Percentiles rank a stretch among this genome's conserved stretches.
phyloP scores from a whole-genome alignment of 2,113 vertebrate species.

The Amia ocellicauda region DNA sequence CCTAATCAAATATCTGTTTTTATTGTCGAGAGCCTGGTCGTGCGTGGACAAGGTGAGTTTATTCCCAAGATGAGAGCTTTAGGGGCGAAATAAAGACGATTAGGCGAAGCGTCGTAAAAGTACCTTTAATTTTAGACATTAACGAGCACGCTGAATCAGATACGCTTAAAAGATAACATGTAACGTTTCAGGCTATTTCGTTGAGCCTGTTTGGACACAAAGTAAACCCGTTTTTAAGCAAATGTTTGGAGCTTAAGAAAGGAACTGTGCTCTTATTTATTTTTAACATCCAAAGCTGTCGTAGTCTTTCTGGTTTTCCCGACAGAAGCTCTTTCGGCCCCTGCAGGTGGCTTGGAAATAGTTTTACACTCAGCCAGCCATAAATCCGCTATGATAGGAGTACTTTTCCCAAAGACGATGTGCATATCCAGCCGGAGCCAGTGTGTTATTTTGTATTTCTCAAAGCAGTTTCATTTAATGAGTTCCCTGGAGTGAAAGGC shows the following conservation, averaged over 20 bases:
- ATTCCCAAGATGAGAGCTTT: no score
- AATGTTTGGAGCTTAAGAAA: slow-evolving; percentile 8
- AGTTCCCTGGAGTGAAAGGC: slow-evolving; percentile 27
- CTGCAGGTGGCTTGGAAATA: slow-evolving; percentile 25
- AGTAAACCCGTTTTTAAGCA: not conserved
- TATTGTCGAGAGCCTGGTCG: no score
- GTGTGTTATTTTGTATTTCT: slow-evolving; percentile 3
- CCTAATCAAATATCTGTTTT: no score
- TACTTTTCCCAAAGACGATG: slow-evolving; percentile 18
- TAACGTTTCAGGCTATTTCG: no score
- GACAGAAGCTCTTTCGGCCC: not conserved
- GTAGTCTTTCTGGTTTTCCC: not conserved
- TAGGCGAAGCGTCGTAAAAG: no score
- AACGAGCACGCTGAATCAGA: no score
- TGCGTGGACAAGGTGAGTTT: no score
- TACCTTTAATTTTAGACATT: no score
- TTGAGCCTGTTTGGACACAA: no score
- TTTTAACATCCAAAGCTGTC: not conserved
- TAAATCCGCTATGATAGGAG: slow-evolving; percentile 19
- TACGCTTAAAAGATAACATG: no score
- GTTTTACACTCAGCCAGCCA: slow-evolving; percentile 24
- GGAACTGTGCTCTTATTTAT: not conserved
- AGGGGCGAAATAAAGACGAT: no score
- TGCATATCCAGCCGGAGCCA: slow-evolving; percentile 11
- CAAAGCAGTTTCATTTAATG: slow-evolving; percentile 19